Base-by-base conservation (phyloP, 1,140 invertebrate species). In the Mylabris phalerata region DNA sequence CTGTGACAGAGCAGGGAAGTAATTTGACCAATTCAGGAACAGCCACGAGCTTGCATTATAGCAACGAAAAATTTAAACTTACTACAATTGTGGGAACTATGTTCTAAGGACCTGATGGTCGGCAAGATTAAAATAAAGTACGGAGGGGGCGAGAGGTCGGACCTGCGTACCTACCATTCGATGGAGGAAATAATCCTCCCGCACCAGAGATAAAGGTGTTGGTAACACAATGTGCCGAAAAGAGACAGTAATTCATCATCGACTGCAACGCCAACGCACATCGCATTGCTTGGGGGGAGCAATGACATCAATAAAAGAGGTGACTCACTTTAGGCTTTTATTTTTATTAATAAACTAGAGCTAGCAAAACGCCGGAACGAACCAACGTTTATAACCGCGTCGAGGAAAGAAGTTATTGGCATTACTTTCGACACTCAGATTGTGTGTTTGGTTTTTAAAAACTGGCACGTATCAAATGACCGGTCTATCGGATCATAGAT, bases 231-330 rank as follows among this genome's bases (percentile, higher is more conserved):
- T 39, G 38, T 9, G 1, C 5, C 13, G 38, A 9, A 39, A 7
- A 39, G 38, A 7, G 32, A 40, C 11, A 39, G 27, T 11, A 61
- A 19, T 57, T 67, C 1, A 40, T 67, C 5, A 25, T 69, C 5
- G 60, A 59, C 9, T 69, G 66, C 47, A 65, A 70, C 60, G 62
- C 62, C 0, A 70, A 68, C 44, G 48, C 57, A 3, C 64, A 69
- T 4, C 66, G n/a, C n/a, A n/a, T n/a, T n/a, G n/a, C n/a, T n/a
- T n/a, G n/a, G 61, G 62, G 66, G 64, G 4, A 69, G 66, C 50
- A 58, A 54, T 1, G 50, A 63, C 46, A 64, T 43, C 24, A 66
- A 65, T 52, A 52, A 26, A 0, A 64, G 69, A 56, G 64, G 66
- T 11, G 39, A 48, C 25, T 13, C 38, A 5, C 42, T 68, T 2